Evolutionary conservation across 2,797 vertebrate genomes (phyloP).

Genomic region (Periparus ater): DNA sequence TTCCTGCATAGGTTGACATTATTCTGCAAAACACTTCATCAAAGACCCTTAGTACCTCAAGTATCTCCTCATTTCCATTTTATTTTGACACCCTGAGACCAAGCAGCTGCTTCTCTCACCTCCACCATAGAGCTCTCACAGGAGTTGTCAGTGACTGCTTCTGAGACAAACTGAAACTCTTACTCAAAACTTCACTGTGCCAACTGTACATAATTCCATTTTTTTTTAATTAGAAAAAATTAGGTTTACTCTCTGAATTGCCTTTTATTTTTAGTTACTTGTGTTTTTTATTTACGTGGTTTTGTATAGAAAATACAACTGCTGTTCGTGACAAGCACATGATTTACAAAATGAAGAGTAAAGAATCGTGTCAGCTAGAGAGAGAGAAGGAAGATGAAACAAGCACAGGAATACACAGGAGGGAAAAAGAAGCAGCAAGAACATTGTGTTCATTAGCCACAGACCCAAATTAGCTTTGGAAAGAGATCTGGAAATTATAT

Average conservation of each 20-base stretch:
- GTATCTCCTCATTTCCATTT: not conserved
- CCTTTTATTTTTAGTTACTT: not conserved
- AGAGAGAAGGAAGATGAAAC: not conserved
- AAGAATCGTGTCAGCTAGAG: not conserved
- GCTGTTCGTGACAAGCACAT: not conserved
- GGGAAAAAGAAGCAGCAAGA: not conserved
- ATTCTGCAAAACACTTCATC: not conserved
- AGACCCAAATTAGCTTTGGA: not conserved
- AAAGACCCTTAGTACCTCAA: not conserved
- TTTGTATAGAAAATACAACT: not conserved
- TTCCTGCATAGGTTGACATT: not conserved
- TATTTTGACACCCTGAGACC: not conserved
- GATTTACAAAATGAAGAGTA: not conserved
- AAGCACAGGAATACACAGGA: not conserved
- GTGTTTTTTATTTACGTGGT: not conserved
- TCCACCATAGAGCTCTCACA: not conserved
- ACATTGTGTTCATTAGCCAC: not conserved
- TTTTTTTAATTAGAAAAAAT: not conserved
- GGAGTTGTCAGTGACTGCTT: not conserved
- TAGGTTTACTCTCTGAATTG: not conserved
- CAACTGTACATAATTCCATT: not conserved
- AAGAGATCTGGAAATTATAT: not conserved
- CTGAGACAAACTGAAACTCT: not conserved
- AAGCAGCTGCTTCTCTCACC: not conserved
- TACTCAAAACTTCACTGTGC: not conserved